Evolutionary conservation across 53 echinoderm and acorn worm species (phyloP), one percentile per base, ranked within the genome.

Genomic region (Mesocentrotus franciscanus): DNA sequence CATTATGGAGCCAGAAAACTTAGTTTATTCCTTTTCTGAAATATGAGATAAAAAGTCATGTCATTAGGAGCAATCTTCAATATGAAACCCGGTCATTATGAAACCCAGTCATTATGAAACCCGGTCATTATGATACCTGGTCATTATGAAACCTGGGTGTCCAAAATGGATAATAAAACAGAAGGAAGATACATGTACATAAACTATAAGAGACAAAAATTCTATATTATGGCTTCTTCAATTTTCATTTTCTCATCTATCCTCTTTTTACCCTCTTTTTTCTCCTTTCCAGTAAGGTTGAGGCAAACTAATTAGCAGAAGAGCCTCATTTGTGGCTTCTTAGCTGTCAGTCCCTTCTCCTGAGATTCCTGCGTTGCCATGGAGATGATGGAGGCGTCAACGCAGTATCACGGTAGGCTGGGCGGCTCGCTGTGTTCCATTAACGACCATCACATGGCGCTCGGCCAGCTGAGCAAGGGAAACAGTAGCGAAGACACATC

Each of bases 321-420:
- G 91, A 36, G 39, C 91, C 91, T 91, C 61, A 35, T 66, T 39
- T 35, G 68, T 15, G 29, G 39, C 33, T 29, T 32, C 91, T 57
- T 17, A 87, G 56, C 58, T 58, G n/a, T 58, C 10, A 87, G 59
- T n/a, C 26, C 9, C 20, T 58, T n/a, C 56, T 57, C 56, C 87
- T 22, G 59, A 87, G 87, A 91, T 91, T 39, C 39, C 32, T 62
- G 22, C 60, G 95, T 94, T 85, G 17, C 89, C 95, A 94, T 94
- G 95, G 95, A 60, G 70, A 94, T 94, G 95, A 94, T 87, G 95
- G 95, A 94, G 95, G 87, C 95, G 95, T 94, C 95, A 94, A 22
- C 85, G 36, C 87, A 94, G 85, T 85, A 66, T 68, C 85, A 85
- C 70, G 87, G 95, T 42, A 66, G 95, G 68, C 95, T 94, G 14